Percentiles rank a stretch among this genome's conserved stretches.
Evolutionary conservation across 2,888 invertebrate genomes (phyloP).

Genomic region (Rhynchonema sp.): DNA sequence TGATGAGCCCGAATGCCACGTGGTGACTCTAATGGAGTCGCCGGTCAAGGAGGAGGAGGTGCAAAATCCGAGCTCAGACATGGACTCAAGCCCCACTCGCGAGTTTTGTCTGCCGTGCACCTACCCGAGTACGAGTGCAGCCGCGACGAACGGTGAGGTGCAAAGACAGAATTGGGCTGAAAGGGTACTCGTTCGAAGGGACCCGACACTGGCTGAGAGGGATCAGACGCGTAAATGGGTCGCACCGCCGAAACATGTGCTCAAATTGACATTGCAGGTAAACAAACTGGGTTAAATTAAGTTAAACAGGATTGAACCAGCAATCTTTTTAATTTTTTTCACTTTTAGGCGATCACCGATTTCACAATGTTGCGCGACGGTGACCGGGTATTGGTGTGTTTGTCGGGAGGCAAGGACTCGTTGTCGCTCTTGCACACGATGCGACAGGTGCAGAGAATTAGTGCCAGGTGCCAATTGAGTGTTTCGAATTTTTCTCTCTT

Average conservation of each 20-base stretch:
- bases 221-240: conserved; percentile 40
- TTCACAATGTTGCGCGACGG: conserved; percentile 61
- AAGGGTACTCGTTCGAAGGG: conserved; percentile 31
- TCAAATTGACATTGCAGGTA: conserved; percentile 25
- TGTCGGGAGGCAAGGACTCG: conserved; percentile 64
- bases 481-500: conserved; percentile 12
- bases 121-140: too few species aligned
- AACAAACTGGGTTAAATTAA: too few species aligned
- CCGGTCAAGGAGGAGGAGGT: too few species aligned
- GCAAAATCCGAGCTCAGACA: too few species aligned
- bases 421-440: conserved; percentile 62
- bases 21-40: too few species aligned
- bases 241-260: conserved; percentile 51
- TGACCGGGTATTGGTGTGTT: conserved; percentile 60
- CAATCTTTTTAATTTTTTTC: background rate
- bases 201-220: conserved; percentile 9
- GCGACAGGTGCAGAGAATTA: conserved; percentile 37
- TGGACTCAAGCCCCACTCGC: too few species aligned
- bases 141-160: too few species aligned
- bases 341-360: conserved; percentile 55
- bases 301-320: too few species aligned
- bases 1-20: too few species aligned
- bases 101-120: too few species aligned
- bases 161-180: conserved; percentile 17
- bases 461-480: conserved; percentile 35